Percentiles rank a stretch among this genome's conserved stretches.
Evolutionary conservation across 2,797 vertebrate species (phyloP).

Genomic region (Euphonia xanthogaster): DNA sequence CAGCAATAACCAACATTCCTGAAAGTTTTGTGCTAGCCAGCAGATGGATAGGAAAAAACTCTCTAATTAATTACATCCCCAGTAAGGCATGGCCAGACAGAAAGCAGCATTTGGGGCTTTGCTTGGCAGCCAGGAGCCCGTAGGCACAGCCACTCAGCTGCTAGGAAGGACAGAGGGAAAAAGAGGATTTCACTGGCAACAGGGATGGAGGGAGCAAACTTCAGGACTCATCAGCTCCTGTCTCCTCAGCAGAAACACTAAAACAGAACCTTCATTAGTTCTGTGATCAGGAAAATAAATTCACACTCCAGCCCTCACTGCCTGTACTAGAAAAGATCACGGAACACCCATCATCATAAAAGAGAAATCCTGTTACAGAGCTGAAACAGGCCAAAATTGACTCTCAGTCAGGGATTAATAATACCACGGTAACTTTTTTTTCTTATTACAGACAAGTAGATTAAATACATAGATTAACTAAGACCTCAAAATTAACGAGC

Average conservation of each 20-base stretch:
- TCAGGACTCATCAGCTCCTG: neutral
- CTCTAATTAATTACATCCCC: constrained; percentile 57
- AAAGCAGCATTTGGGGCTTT: constrained; percentile 2
- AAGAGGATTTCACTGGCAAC: neutral
- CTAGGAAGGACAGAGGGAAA: neutral
- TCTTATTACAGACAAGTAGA: neutral
- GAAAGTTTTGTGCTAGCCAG: constrained; percentile 36
- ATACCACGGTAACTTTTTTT: neutral
- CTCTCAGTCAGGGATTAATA: neutral
- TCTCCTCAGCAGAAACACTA: neutral
- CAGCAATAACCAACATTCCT: constrained; percentile 47
- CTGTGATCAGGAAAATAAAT: neutral
- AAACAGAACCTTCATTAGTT: neutral
- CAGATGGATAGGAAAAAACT: constrained; percentile 36
- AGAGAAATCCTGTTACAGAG: neutral
- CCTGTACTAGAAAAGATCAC: neutral
- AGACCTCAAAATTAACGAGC: neutral
- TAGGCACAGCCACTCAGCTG: neutral
- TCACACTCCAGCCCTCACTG: neutral
- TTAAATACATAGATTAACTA: neutral
- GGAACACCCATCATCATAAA: neutral
- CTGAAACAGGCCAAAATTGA: neutral
- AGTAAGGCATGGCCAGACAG: constrained; percentile 18
- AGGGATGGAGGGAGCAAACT: neutral
- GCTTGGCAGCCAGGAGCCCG: neutral